These are phyloP conservation scores for Acropternis orthonyx DNA, from an alignment of 2,797 vertebrate species.

Conservation along the genomic window DNA sequence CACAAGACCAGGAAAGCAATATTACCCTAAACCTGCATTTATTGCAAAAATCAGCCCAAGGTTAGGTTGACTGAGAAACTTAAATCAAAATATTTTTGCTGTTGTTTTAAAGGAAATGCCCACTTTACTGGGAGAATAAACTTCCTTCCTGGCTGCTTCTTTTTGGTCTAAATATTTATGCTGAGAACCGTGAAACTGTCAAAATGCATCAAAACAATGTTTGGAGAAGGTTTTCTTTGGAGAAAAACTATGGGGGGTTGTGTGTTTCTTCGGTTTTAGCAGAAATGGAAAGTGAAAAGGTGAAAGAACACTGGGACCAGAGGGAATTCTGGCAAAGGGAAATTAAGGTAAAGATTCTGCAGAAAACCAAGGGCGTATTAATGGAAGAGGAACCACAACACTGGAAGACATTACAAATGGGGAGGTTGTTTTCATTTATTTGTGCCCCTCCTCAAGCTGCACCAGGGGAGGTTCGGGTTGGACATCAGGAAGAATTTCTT, in stretches of 20 bases:
- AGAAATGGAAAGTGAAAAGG: conserved; percentile 1
- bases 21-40: neutral
- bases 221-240: neutral
- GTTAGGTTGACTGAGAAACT: neutral
- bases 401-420: neutral
- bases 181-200: neutral
- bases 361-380: neutral
- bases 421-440: neutral
- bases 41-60: neutral
- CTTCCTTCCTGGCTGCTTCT: neutral
- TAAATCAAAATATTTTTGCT: neutral
- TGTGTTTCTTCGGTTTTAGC: neutral
- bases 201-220: neutral
- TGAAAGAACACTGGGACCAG: neutral
- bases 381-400: neutral
- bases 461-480: neutral
- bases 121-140: neutral
- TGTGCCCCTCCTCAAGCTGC: accelerated
- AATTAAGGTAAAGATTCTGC: neutral
- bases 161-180: neutral
- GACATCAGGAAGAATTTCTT: neutral
- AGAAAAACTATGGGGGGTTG: neutral
- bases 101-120: neutral
- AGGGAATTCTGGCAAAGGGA: neutral
- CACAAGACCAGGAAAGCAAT: neutral